Conservation (phyloP, 2,888 invertebrate genomes). For the Tetranychus truncatus region DNA sequence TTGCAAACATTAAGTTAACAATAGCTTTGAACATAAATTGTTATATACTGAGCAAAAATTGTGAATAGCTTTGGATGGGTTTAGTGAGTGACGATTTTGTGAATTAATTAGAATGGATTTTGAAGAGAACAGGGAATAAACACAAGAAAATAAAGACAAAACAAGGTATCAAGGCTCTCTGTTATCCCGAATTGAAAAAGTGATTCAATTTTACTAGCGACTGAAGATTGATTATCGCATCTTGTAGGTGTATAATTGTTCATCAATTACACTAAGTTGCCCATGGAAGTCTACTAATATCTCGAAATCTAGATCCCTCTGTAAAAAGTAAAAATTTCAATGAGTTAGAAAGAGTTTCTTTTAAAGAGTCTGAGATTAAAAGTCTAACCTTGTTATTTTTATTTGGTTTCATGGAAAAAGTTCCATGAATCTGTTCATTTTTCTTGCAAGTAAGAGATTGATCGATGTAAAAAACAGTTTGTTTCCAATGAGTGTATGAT, state of each 20-base stretch:
- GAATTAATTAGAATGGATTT: no score
- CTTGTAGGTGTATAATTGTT: conserved; percentile 58
- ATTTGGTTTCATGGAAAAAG: conserved; percentile 85
- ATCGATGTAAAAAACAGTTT: conserved; percentile 92
- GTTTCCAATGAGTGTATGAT: conserved; percentile 98
- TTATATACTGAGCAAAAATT: no score
- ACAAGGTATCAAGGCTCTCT: no score
- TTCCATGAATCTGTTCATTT: conserved; percentile 71
- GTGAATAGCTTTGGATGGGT: no score
- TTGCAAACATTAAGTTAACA: no score
- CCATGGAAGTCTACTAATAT: conserved; percentile 74
- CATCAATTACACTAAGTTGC: conserved; percentile 45
- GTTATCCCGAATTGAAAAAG: no score
- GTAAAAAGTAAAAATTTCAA: conserved; percentile 24
- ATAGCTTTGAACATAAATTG: no score
- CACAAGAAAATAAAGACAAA: no score
- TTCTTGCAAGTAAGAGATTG: conserved; percentile 93
- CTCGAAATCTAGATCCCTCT: conserved; percentile 84
- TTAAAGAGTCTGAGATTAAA: background rate
- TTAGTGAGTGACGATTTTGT: no score
- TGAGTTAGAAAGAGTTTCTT: conserved; percentile 12
- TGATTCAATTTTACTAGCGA: no score
- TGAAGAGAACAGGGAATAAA: no score
- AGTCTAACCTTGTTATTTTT: conserved; percentile 56
- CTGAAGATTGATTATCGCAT: conserved; percentile 50